Evolutionary conservation across 2,113 vertebrate genomes (phyloP), one percentile per base, ranked within the genome.

Genomic region (Nyctereutes procyonoides): DNA sequence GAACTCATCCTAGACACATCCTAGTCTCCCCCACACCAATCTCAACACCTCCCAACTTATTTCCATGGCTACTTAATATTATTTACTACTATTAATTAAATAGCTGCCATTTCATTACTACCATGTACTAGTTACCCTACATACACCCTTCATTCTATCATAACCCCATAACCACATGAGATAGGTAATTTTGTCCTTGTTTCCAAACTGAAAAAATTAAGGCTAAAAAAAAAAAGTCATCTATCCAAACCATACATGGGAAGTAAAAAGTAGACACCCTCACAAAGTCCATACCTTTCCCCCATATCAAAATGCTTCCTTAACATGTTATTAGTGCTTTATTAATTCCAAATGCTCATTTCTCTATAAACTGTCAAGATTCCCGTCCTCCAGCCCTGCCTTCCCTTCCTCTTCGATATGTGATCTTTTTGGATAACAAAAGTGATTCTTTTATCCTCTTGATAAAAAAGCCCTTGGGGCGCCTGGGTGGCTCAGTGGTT

Each of bases 191-290:
- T 38, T 88, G 56, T 83, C 55, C 81, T 67, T 77, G 43, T 82
- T 93, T 63, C 85, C 92, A 43, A 90, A 94, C 58, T 85, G 43
- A 87, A 43, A 92, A 97, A 96, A 82, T 69, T 88, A 24, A 88
- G 17, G 48, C 55, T 73, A 80, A 91, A 24, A 90, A 43, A 93
- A 93, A 85, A 95, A 86, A n/a, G n/a, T n/a, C n/a, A 96, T 87
- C 67, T 90, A 62, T 32, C 60, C 94, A 92, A 69, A 28, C 55
- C 20, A 8, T 76, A 95, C 90, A 26, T 30, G 80, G 51, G 4
- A 88, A 79, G 32, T 65, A 15, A 62, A 48, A 89, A 94, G 63
- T 12, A 81, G 32, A 93, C 73, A 65, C 26, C 26, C 84, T 95
- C 51, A 63, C 19, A 16, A 96, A 97, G 43, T 43, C 51, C 26